Evolutionary conservation across 2,113 vertebrate genomes (phyloP), one percentile per base, ranked within the genome.

Genomic region (Trogon surrucura): DNA sequence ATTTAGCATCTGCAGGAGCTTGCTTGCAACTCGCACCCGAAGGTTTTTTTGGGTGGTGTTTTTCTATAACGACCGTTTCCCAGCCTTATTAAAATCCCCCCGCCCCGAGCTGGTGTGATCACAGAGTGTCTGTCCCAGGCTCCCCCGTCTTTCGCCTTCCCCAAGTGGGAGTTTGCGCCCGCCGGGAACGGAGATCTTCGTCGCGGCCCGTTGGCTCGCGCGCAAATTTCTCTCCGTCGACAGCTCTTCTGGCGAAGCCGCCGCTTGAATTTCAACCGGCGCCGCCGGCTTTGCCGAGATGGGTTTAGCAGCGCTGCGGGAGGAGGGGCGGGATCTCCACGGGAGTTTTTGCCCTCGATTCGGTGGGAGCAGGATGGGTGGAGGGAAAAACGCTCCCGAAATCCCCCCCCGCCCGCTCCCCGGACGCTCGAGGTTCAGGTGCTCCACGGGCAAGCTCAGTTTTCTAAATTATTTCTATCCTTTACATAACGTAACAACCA

Each of bases 381-480:
- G 62, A 57, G 44, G 30, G 41, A 20, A 15, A 25, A 44, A 25
- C 0, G 3, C 17, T 45, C 27, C 48, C 23, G 26, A 50, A 51
- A 38, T 56, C 41, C 51, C 32, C n/a, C 41, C 41, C 13, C 5
- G 0, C 11, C 25, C 54, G 30, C 38, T 56, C 0, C 48, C 67
- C 6, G 2, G 69, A 3, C 21, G 36, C 48, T 0, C 10, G 16
- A 47, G 45, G 45, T 36, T 67, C 38, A 18, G 50, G 29, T 6
- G 20, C n/a, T 10, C 20, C 20, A 8, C 2, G 11, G 5, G 0
- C 3, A 20, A 45, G 29, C 21, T 26, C 21, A 7, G 34, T 9
- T 26, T 19, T 13, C 10, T 4, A 23, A 34, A 50, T 9, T 12
- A 18, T 10, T 48, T 29, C 22, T 17, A 1, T 18, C 34, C 22